Percentiles rank a stretch among this genome's conserved stretches.
phyloP scores from a whole-genome alignment of 2,113 vertebrate genomes.

The Gambusia holbrooki region DNA sequence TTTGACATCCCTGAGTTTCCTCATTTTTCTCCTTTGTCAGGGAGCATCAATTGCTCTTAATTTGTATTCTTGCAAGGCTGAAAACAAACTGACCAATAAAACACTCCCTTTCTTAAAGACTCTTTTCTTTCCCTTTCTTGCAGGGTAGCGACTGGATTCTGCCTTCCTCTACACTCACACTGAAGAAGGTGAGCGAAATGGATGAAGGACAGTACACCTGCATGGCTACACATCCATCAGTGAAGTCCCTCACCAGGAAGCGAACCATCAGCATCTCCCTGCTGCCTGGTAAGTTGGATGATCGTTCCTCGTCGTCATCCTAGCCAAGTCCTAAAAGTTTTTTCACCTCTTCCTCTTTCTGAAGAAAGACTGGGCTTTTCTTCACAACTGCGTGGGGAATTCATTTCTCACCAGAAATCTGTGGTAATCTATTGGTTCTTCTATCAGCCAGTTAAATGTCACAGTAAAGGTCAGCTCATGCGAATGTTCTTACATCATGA shows the following conservation, averaged over 20 bases:
- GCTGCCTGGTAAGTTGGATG: conserved; percentile 67
- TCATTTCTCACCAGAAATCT: not conserved
- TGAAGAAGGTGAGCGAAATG: conserved; percentile 55
- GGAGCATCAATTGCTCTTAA: not conserved
- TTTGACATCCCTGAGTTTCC: not conserved
- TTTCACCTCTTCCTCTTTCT: conserved; percentile 13
- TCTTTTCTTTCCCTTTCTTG: conserved; percentile 25
- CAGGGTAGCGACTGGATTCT: conserved; percentile 79
- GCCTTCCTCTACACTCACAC: conserved; percentile 66
- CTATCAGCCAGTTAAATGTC: conserved; percentile 1
- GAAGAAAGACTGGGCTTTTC: not conserved
- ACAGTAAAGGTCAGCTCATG: conserved; percentile 19
- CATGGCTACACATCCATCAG: conserved; percentile 64
- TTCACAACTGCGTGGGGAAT: conserved; percentile 17
- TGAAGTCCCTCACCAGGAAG: conserved; percentile 64
- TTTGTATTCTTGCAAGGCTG: conserved; percentile 5
- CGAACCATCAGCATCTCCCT: conserved; percentile 72
- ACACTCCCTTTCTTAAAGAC: not conserved
- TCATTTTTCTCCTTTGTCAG: not conserved
- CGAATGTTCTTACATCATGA: conserved; percentile 1
- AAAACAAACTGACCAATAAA: conserved; percentile 13
- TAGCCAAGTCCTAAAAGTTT: too few species aligned
- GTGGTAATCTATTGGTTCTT: conserved; percentile 15
- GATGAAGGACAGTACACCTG: conserved; percentile 80
- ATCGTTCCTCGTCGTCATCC: not conserved